Conservation (phyloP, 2,888 invertebrate species). For the Mimachlamys varia region DNA sequence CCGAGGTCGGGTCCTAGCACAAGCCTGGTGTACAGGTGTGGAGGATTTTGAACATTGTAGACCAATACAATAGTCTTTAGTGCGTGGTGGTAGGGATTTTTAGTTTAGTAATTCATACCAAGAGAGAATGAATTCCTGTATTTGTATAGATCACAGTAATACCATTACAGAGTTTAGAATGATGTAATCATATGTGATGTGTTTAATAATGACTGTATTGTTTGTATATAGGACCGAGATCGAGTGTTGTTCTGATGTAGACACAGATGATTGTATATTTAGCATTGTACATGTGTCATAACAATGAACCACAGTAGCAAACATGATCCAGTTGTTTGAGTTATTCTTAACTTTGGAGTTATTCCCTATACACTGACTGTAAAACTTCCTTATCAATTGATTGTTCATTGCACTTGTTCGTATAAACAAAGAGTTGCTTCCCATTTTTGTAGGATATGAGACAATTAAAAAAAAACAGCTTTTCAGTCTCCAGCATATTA, state of each 20-base stretch:
- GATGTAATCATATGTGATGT: neutral
- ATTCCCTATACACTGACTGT: neutral
- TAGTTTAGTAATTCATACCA: neutral
- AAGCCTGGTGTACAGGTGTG: neutral
- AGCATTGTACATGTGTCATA: slow-evolving; percentile 12
- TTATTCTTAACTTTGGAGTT: neutral
- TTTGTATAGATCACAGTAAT: neutral
- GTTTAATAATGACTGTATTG: neutral
- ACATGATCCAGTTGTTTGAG: neutral
- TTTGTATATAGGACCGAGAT: slow-evolving; percentile 23
- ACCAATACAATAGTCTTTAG: neutral
- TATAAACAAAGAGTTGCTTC: no score
- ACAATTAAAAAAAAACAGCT: no score
- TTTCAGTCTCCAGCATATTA: no score
- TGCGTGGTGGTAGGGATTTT: slow-evolving; percentile 3
- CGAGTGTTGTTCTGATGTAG: neutral
- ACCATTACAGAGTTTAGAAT: neutral
- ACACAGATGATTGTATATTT: slow-evolving; percentile 22
- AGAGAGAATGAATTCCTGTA: neutral
- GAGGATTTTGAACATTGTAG: neutral
- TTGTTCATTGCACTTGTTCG: no score
- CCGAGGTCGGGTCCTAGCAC: neutral
- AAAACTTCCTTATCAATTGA: no score
- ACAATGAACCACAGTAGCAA: slow-evolving; percentile 8
- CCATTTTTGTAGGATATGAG: no score